Evolutionary conservation across 2,113 vertebrate genomes (phyloP).

Genomic region (Megaceryle maxima): DNA sequence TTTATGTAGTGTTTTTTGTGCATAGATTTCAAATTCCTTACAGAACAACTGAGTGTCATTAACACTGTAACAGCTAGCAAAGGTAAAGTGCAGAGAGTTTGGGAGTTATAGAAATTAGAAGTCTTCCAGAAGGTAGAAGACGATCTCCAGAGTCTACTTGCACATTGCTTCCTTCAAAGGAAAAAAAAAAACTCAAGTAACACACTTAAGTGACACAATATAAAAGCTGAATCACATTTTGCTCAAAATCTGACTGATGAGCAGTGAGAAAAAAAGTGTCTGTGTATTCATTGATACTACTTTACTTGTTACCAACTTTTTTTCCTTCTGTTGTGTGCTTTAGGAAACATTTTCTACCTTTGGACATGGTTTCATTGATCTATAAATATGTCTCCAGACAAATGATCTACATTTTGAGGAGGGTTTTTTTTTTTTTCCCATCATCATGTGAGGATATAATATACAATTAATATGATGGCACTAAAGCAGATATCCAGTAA

Average conservation of each 20-base stretch:
- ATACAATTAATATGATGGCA: neutral
- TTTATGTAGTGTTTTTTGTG: neutral
- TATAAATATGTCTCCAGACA: neutral
- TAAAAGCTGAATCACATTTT: neutral
- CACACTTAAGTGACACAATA: neutral
- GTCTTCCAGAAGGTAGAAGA: neutral
- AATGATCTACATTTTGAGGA: neutral
- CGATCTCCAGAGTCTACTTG: neutral
- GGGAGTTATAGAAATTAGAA: neutral
- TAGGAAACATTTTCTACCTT: neutral
- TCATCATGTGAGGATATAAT: constrained; percentile 35
- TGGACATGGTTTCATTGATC: neutral
- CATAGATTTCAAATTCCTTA: neutral
- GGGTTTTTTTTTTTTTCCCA: accelerated
- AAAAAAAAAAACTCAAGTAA: neutral
- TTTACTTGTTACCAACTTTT: neutral
- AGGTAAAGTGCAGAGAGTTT: neutral
- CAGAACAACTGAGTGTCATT: neutral
- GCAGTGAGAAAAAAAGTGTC: neutral
- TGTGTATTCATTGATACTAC: neutral
- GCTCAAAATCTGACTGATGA: neutral
- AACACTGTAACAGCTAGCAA: neutral
- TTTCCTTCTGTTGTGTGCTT: neutral
- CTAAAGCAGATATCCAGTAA: constrained; percentile 31
- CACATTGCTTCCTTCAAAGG: neutral